Percentiles rank a stretch among this genome's conserved stretches.
Conservation (phyloP, 1,140 invertebrate species). For the Pentalonia nigronervosa region DNA sequence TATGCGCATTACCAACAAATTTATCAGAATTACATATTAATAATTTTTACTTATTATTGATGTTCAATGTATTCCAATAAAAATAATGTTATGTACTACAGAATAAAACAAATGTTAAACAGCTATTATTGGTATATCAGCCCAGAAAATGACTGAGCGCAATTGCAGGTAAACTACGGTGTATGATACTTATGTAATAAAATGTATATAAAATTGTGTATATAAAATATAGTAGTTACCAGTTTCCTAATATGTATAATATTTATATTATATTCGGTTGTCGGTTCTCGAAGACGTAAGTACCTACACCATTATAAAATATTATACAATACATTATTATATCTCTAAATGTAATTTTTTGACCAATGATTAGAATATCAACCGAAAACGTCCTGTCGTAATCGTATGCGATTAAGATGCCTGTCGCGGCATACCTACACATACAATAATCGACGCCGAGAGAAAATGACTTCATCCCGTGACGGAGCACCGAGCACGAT, state of each 20-base stretch:
- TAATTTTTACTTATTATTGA: too few relatives aligned
- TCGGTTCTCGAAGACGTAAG: neutral
- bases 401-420: neutral
- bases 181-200: too few relatives aligned
- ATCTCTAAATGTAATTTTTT: constrained; percentile 21
- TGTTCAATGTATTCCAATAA: too few relatives aligned
- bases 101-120: too few relatives aligned
- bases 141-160: too few relatives aligned
- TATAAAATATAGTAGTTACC: too few relatives aligned
- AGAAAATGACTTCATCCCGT: constrained; percentile 49
- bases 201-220: too few relatives aligned
- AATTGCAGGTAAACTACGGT: too few relatives aligned
- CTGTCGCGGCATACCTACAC: neutral
- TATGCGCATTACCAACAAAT: too few relatives aligned
- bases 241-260: neutral
- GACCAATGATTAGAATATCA: constrained; percentile 24
- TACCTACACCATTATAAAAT: neutral
- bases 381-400: neutral
- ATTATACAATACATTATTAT: neutral
- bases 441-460: neutral
- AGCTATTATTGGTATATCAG: too few relatives aligned
- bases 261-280: neutral
- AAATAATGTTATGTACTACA: too few relatives aligned
- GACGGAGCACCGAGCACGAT: neutral
- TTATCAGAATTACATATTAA: too few relatives aligned